These are phyloP conservation scores for Globodera rostochiensis DNA, from an alignment of 1,140 invertebrate species.

Conservation along the genomic window DNA sequence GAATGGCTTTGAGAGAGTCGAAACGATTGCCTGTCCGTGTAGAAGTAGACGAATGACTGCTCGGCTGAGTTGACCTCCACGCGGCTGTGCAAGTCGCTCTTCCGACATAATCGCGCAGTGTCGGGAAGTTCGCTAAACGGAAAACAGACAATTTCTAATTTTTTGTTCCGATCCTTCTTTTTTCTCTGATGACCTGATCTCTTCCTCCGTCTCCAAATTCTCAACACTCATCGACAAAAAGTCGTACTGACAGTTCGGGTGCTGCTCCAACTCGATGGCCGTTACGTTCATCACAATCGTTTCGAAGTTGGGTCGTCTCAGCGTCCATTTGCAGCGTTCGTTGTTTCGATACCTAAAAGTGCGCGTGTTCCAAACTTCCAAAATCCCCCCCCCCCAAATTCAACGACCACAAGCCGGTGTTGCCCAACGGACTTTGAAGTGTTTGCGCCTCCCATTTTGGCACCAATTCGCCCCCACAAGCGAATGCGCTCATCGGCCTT, in stretches of 20 bases:
- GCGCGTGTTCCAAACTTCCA: too few relatives aligned
- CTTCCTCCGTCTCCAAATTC: conserved; percentile 17
- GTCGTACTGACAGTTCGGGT: conserved; percentile 51
- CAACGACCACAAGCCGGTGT: background rate
- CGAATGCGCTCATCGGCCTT: conserved; percentile 13
- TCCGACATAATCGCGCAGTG: conserved; percentile 40
- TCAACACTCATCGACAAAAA: conserved; percentile 44
- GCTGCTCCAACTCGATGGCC: conserved; percentile 54
- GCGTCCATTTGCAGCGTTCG: conserved; percentile 53
- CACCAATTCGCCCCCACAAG: conserved; percentile 53
- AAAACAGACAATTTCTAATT: background rate
- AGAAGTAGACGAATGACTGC: conserved; percentile 30
- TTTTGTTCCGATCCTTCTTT: background rate
- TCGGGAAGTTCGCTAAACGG: conserved; percentile 17
- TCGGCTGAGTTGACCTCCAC: conserved; percentile 48
- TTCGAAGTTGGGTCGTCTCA: conserved; percentile 45
- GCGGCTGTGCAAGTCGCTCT: conserved; percentile 18
- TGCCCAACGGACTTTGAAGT: conserved; percentile 29
- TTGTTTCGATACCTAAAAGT: conserved; percentile 46
- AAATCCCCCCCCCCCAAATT: background rate
- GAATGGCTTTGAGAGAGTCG: too few relatives aligned
- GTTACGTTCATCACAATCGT: conserved; percentile 52
- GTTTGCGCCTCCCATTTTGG: conserved; percentile 47
- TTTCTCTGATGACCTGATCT: too few relatives aligned
- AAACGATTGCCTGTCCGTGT: conserved; percentile 25